These are phyloP conservation scores for Epizoanthus stellaris DNA, from an alignment of 92 coral and sea anemone species.

Conservation along the genomic window DNA sequence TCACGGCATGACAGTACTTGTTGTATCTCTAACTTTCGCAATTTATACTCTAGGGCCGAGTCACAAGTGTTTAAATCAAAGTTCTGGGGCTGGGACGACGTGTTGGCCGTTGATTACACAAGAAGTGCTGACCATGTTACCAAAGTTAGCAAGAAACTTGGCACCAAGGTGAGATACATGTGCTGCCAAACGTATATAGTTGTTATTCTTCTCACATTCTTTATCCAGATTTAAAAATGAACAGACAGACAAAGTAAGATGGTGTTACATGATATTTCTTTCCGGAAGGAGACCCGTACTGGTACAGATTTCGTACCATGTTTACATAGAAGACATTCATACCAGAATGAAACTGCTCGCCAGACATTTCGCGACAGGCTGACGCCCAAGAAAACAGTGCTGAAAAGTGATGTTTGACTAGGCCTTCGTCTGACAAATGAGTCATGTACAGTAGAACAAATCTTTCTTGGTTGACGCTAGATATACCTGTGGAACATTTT, in stretches of 20 bases:
- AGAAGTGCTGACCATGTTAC: conserved; percentile 95
- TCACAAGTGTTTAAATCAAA: conserved; percentile 97
- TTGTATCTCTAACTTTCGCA: neutral
- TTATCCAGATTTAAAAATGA: no score
- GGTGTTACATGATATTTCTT: no score
- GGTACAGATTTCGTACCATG: no score
- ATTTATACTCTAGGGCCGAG: conserved; percentile 77
- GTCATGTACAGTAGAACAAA: neutral
- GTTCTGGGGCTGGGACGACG: conserved; percentile 98
- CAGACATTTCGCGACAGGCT: no score
- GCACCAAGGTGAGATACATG: conserved; percentile 70
- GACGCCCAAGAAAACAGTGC: no score
- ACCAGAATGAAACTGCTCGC: no score
- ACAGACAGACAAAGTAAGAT: no score
- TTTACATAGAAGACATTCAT: no score
- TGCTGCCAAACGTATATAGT: neutral
- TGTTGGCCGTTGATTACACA: conserved; percentile 95
- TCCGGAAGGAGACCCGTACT: no score
- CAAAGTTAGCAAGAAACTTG: conserved; percentile 82
- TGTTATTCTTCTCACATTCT: neutral
- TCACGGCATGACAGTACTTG: neutral
- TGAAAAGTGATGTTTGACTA: no score
- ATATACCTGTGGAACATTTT: no score
- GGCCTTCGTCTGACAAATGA: neutral
- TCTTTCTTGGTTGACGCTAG: no score